phyloP scores from a whole-genome alignment of 2,797 vertebrate genomes.

The Echiichthys vipera region DNA sequence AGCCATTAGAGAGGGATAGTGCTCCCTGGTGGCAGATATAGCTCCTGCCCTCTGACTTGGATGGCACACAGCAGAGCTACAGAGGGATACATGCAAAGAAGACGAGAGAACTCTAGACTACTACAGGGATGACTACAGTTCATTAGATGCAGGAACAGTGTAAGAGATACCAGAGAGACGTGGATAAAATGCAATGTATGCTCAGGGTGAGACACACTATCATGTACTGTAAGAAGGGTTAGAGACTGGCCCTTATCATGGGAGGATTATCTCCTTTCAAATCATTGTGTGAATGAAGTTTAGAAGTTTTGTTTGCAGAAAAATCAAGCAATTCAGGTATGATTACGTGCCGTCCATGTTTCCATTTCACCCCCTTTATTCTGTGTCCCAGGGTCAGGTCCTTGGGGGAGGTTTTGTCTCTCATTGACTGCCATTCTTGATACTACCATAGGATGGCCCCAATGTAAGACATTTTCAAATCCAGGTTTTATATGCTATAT shows the following conservation, averaged over 20 bases:
- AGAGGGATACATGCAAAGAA: constrained; percentile 17
- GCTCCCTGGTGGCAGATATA: constrained; percentile 81
- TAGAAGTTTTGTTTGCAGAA: not conserved
- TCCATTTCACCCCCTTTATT: not conserved
- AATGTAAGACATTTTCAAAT: not conserved
- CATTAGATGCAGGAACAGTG: not conserved
- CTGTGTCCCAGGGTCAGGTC: not conserved
- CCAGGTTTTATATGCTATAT: too few species aligned
- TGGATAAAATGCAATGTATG: not conserved
- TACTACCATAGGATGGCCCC: not conserved
- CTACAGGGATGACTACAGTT: constrained; percentile 4
- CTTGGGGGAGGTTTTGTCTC: too few species aligned
- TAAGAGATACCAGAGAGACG: not conserved
- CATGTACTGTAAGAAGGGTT: not conserved
- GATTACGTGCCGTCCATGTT: not conserved
- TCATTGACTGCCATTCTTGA: not conserved
- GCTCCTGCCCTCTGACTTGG: constrained; percentile 71
- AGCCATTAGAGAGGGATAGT: constrained; percentile 77
- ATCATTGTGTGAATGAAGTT: not conserved
- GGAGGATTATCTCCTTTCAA: not conserved
- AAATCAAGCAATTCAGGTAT: not conserved
- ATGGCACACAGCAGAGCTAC: constrained; percentile 22
- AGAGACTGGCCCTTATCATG: not conserved
- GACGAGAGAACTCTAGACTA: not conserved
- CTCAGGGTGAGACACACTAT: not conserved